phyloP scores from a whole-genome alignment of 2,113 vertebrate species.

The Protobothrops mucrosquamatus region DNA sequence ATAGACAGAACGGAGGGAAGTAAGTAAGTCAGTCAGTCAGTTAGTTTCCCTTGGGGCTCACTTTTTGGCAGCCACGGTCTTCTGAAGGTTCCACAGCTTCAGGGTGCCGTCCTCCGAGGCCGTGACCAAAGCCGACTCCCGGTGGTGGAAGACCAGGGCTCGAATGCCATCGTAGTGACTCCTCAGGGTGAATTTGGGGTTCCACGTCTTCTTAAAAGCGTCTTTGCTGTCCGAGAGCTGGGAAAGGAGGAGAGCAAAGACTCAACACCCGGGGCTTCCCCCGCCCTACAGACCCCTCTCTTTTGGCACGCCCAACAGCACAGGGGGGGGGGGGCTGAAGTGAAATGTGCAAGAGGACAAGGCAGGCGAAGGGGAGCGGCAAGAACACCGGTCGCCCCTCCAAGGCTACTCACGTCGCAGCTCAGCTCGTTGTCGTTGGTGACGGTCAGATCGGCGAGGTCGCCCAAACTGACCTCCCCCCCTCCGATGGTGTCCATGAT shows the following conservation, averaged over 20 bases:
- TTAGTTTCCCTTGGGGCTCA: constrained; percentile 44
- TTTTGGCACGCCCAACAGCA: accelerated
- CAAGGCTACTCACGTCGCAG: constrained; percentile 80
- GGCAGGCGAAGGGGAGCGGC: not conserved
- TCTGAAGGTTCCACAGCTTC: constrained; percentile 93
- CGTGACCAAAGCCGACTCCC: constrained; percentile 81
- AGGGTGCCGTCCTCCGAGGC: constrained; percentile 88
- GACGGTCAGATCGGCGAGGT: constrained; percentile 90
- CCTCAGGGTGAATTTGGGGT: constrained; percentile 87
- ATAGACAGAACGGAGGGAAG: not conserved
- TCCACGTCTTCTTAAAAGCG: constrained; percentile 89
- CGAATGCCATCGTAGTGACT: constrained; percentile 91
- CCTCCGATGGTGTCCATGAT: constrained; percentile 87
- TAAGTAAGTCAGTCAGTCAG: accelerated
- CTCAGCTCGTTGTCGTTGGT: constrained; percentile 90
- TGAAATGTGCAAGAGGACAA: not conserved
- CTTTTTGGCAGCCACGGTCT: constrained; percentile 87
- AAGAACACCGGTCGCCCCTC: accelerated
- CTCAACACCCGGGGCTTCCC: not conserved
- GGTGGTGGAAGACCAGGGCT: constrained; percentile 85
- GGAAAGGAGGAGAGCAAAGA: not conserved
- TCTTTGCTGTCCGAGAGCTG: constrained; percentile 85
- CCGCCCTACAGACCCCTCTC: not conserved
- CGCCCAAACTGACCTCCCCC: constrained; percentile 88
- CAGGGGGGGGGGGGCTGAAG: no score